Evolutionary conservation across 2,113 vertebrate species (phyloP).

Genomic region (zebrafish (Danio rerio)): DNA sequence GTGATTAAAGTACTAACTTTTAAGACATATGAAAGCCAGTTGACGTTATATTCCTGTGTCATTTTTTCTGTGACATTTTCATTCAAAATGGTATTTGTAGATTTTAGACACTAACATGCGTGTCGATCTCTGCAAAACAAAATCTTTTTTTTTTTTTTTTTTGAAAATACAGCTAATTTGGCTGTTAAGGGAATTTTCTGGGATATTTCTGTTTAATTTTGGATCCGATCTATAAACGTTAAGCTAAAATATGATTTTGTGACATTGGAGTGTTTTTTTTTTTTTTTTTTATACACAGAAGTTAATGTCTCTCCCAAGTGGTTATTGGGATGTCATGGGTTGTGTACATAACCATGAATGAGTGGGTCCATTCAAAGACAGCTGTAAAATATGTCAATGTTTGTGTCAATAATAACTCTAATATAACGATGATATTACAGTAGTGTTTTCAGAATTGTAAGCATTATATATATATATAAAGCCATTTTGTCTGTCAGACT

Average conservation of each 20-base stretch:
- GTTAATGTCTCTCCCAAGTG: conserved; percentile 39
- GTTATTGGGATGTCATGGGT: conserved; percentile 44
- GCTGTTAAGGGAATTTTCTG: conserved; percentile 2
- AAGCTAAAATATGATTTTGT: conserved; percentile 19
- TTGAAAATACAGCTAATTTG: background rate
- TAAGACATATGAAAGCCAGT: conserved; percentile 49
- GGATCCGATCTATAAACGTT: background rate
- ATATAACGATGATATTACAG: conserved; percentile 54
- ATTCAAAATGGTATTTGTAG: conserved; percentile 19
- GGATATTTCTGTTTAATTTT: background rate
- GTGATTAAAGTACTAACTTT: conserved; percentile 42
- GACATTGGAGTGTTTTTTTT: conserved; percentile 2
- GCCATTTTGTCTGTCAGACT: conserved; percentile 58
- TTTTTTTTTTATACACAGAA: conserved; percentile 48
- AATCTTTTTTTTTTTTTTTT: background rate
- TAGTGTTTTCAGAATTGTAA: conserved; percentile 61
- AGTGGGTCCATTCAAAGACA: conserved; percentile 58
- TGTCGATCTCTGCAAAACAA: conserved; percentile 31
- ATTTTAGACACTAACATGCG: conserved; percentile 36
- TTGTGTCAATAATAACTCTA: conserved; percentile 60
- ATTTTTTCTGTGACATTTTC: conserved; percentile 14
- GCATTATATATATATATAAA: conserved; percentile 50
- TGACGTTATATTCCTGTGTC: conserved; percentile 29
- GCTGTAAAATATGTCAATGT: conserved; percentile 63
- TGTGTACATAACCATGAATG: conserved; percentile 59